Evolutionary conservation across 2,888 invertebrate species (phyloP).

Genomic region (Rhopalosiphum nymphaeae): DNA sequence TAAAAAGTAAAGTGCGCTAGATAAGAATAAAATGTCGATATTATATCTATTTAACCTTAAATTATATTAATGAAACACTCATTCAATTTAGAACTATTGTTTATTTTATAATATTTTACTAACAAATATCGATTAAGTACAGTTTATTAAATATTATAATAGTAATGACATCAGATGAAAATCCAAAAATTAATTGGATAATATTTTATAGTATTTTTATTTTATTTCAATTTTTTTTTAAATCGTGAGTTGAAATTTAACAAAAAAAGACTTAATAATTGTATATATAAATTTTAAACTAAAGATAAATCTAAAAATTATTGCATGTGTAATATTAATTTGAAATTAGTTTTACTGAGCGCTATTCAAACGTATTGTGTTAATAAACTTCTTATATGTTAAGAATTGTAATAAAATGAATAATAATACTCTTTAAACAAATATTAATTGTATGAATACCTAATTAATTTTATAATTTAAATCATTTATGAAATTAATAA

Average conservation of each 20-base stretch:
- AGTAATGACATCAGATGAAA: not conserved
- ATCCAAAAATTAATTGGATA: not conserved
- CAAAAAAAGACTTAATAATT: not conserved
- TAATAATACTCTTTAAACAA: not conserved
- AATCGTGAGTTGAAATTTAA: not conserved
- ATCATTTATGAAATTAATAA: not conserved
- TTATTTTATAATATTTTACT: not conserved
- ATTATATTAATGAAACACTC: not conserved
- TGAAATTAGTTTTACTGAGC: not conserved
- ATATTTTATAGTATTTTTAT: not conserved
- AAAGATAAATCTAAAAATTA: not conserved
- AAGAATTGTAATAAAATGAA: not conserved
- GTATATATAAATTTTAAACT: not conserved
- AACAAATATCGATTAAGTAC: not conserved
- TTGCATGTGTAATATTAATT: not conserved
- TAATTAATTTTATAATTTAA: not conserved
- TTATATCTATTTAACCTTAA: not conserved
- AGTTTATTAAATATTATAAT: not conserved
- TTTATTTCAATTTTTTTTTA: not conserved
- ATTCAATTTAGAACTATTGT: not conserved
- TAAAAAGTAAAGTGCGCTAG: not conserved
- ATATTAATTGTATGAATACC: not conserved
- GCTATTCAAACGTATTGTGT: constrained; percentile 8
- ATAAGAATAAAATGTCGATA: not conserved
- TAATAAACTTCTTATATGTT: not conserved